phyloP scores from a whole-genome alignment of 2,113 vertebrate genomes.

The Origma solitaria region DNA sequence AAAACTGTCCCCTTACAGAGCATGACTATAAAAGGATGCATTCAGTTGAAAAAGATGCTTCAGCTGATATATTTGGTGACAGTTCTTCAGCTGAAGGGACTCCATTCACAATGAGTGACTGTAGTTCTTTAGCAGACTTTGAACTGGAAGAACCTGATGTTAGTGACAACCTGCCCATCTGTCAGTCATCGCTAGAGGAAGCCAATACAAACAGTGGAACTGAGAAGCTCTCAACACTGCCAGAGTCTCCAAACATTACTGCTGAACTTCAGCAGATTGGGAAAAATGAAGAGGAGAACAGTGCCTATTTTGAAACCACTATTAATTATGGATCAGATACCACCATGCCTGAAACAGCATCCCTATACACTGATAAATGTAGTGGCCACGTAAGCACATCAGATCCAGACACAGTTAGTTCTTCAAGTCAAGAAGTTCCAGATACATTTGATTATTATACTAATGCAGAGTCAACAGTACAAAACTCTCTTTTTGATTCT shows the following conservation, averaged over 20 bases:
- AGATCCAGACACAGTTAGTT: neutral
- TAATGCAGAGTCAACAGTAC: neutral
- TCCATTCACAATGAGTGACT: constrained; percentile 68
- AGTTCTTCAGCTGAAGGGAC: constrained; percentile 61
- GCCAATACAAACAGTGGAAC: neutral
- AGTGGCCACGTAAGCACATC: fast-evolving
- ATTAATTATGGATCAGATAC: neutral
- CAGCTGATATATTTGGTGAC: neutral
- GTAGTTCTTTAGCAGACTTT: constrained; percentile 19
- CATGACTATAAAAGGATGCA: neutral
- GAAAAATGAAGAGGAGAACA: neutral
- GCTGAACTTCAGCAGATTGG: neutral
- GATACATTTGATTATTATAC: neutral
- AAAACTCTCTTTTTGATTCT: neutral
- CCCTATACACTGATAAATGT: fast-evolving
- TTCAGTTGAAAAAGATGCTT: neutral
- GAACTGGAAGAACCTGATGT: neutral
- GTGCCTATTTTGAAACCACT: neutral
- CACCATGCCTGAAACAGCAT: neutral
- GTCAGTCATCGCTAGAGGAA: fast-evolving
- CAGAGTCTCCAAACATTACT: neutral
- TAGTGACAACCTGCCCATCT: neutral
- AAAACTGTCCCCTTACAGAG: neutral
- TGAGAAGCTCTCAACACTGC: neutral
- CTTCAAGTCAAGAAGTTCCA: neutral